Percentiles rank a stretch among this genome's conserved stretches.
Evolutionary conservation across 2,888 invertebrate genomes (phyloP).

Genomic region (Cantharis rufa): DNA sequence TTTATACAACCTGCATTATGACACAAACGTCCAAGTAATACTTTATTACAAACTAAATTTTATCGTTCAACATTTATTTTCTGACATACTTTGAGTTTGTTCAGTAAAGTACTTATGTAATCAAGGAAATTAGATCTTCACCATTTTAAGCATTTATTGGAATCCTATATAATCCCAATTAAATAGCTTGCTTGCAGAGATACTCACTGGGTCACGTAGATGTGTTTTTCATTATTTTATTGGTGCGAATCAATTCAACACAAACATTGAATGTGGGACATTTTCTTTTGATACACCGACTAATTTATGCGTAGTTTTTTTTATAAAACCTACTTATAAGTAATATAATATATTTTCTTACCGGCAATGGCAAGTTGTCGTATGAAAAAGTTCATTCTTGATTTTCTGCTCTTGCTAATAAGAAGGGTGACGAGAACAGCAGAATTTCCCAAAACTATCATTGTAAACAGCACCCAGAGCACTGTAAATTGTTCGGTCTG

Average conservation of each 20-base stretch:
- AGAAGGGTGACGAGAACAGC: constrained; percentile 65
- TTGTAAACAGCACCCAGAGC: constrained; percentile 64
- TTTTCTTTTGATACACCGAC: neutral
- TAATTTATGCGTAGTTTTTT: neutral
- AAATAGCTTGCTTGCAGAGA: constrained; percentile 1
- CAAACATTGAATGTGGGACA: neutral
- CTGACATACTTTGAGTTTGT: neutral
- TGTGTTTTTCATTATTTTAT: neutral
- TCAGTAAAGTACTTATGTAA: constrained; percentile 10
- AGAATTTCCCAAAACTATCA: constrained; percentile 68
- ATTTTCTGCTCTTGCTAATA: constrained; percentile 65
- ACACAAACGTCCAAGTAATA: neutral
- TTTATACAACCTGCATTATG: neutral
- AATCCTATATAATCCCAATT: constrained; percentile 11
- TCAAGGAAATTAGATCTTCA: constrained; percentile 17
- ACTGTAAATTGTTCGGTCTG: constrained; percentile 69
- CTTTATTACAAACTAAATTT: neutral
- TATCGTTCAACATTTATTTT: neutral
- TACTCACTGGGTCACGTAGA: constrained; percentile 1
- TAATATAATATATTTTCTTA: constrained; percentile 47
- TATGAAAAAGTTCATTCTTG: constrained; percentile 74
- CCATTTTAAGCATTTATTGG: constrained; percentile 6
- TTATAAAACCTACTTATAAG: neutral
- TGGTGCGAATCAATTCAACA: neutral
- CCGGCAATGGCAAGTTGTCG: constrained; percentile 71